Evolutionary conservation across 2,797 vertebrate species (phyloP), one percentile per base, ranked within the genome.

Genomic region (Manis crassicaudata): DNA sequence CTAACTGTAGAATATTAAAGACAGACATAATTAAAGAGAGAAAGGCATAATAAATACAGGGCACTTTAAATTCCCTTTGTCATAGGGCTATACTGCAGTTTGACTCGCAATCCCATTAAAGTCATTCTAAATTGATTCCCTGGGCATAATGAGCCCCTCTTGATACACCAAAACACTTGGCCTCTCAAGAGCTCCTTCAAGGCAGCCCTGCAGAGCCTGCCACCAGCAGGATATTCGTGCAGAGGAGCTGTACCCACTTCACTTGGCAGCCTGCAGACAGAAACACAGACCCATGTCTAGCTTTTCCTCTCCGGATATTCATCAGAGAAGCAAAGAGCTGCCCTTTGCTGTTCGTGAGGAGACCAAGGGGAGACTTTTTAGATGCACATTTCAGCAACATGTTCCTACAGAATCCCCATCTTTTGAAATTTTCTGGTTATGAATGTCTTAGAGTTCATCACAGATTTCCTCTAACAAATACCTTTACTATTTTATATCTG

Each of bases 1-100:
- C 75, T 90, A 97, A 88, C 94, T 88, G 94, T 63, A 88, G 94
- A 97, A 97, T 95, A 94, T 92, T 89, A 97, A 97, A 96, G 97
- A 91, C 92, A 95, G 87, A 75, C 77, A 85, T 73, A 96, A 97
- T 97, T 96, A 97, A 96, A 96, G 97, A 95, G 82, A 96, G 96
- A 97, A 96, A 97, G 93, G 86, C 95, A 93, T 96, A 96, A 97
- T 96, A 96, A 97, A 97, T 93, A 96, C 63, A 92, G 58, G 91
- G 88, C 43, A 80, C 96, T 98, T 97, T 60, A 93, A 96, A 90
- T 94, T 86, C 92, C 88, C 95, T 92, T 92, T 88, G 85, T 95
- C 20, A 7, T 43, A 58, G 72, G 35, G 13, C 76, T 91, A 25
- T 83, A 80, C 25, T 75, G 82, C 85, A 77, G 83, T 89, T 73